Evolutionary conservation across 1,140 invertebrate genomes (phyloP).

Genomic region (Tigriopus japonicus): DNA sequence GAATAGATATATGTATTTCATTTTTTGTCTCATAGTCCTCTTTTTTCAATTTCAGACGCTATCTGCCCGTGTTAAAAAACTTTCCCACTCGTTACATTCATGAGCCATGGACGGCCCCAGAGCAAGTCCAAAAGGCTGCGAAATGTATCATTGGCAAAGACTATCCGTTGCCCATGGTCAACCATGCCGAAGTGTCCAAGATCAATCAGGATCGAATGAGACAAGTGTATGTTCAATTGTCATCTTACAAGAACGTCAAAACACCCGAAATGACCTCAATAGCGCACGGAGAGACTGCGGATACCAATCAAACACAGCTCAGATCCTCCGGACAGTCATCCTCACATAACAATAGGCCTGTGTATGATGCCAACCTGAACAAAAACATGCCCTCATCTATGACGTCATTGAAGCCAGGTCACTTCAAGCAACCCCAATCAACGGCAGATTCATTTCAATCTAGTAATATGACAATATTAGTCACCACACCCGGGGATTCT

Average conservation of each 20-base stretch:
- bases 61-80: slow-evolving; percentile 57
- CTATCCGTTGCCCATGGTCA: slow-evolving; percentile 67
- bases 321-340: background rate
- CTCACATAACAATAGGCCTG: too few relatives aligned
- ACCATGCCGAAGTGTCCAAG: slow-evolving; percentile 49
- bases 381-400: too few relatives aligned
- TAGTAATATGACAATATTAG: too few relatives aligned
- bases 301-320: background rate
- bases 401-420: too few relatives aligned
- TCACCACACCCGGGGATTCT: background rate
- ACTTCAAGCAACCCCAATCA: too few relatives aligned
- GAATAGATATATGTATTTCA: background rate
- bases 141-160: slow-evolving; percentile 64
- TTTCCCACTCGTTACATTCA: slow-evolving; percentile 69
- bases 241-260: slow-evolving; percentile 22
- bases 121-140: slow-evolving; percentile 49
- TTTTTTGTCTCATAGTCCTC: slow-evolving; percentile 7
- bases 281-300: background rate
- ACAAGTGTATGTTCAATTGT: slow-evolving; percentile 60
- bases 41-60: slow-evolving; percentile 37
- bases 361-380: too few relatives aligned
- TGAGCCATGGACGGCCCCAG: slow-evolving; percentile 69
- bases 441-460: too few relatives aligned
- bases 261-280: slow-evolving; percentile 1
- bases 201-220: slow-evolving; percentile 70